Base-by-base conservation (phyloP, 2,888 invertebrate species). In the Mesochorus sp. region DNA sequence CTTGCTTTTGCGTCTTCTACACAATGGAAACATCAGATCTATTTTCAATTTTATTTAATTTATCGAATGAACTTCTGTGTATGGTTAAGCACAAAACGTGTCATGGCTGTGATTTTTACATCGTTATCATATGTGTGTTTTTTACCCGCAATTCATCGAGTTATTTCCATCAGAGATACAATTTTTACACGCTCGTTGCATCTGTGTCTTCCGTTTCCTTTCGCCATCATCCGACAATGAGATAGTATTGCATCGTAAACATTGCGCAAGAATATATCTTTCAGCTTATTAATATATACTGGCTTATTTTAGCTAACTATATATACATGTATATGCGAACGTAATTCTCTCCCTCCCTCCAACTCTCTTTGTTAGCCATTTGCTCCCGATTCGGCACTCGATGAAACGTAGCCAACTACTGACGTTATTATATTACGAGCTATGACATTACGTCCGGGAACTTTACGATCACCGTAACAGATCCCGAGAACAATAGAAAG, bases 371-470 rank as follows among this genome's bases (percentile, higher is more conserved):
- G n/a, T n/a, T 53, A 66, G 64, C 66, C 42, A 74, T 78, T 74
- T 78, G 61, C 51, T 78, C 53, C 37, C 70, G 53, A 78, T 78
- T 74, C 74, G 74, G 37, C 70, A 66, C 64, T 70, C 66, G 74
- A 62, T 79, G 79, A 79, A 76, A 71, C 68, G 73, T 70, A 51
- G 73, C 55, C 44, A 76, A 76, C 72, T 62, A 68, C 62, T 68
- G 51, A 53, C 67, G 71, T 79, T 72, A 76, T 74, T 71, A 70
- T 70, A 80, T 78, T 72, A 75, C 78, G 75, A 71, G 75, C 70
- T 64, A n/a, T n/a, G 71, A 73, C 76, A 73, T 80, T 79, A 76
- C 74, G 53, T 55, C 47, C 51, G 37, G 17, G 66, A 57, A 42
- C 42, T 80, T 80, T 80, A 79, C 76, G 80, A 73, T 72, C 66